Percentiles rank a stretch among this genome's conserved stretches.
Conservation (phyloP, 1,140 invertebrate species). For the Chironomus tepperi region DNA sequence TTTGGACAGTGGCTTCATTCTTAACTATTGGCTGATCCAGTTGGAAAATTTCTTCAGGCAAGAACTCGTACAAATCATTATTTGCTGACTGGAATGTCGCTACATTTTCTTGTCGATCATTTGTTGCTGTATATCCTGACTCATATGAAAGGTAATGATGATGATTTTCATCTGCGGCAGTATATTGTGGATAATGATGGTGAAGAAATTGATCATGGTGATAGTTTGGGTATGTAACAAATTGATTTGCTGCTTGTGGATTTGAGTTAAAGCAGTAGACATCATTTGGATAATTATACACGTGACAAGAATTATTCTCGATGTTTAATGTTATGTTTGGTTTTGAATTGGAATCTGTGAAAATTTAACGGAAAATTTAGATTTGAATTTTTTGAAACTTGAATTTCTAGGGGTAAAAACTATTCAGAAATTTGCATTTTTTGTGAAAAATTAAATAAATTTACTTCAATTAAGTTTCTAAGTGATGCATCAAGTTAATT, state of each 20-base stretch:
- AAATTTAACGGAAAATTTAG: neutral
- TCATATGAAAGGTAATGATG: neutral
- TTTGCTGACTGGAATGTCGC: slow-evolving; percentile 48
- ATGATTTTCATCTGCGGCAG: neutral
- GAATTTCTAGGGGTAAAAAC: neutral
- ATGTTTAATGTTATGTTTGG: neutral
- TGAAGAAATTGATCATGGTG: neutral
- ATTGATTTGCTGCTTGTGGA: slow-evolving; percentile 5
- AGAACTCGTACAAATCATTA: slow-evolving; percentile 53
- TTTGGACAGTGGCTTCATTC: neutral
- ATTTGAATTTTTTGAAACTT: too few species aligned
- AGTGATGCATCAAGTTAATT: too few species aligned
- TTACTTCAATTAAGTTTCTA: too few species aligned
- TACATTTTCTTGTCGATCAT: slow-evolving; percentile 31
- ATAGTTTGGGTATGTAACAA: neutral
- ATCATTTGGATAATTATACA: neutral
- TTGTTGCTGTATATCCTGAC: neutral
- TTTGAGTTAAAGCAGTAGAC: neutral
- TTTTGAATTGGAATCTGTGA: neutral
- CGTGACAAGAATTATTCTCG: neutral
- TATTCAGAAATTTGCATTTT: neutral
- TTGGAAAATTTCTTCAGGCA: slow-evolving; percentile 67
- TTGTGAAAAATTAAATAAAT: neutral
- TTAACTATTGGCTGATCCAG: slow-evolving; percentile 55
- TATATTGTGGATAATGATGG: slow-evolving; percentile 5